Evolutionary conservation across 2,113 vertebrate species (phyloP).

Genomic region (Bombycilla garrulus): DNA sequence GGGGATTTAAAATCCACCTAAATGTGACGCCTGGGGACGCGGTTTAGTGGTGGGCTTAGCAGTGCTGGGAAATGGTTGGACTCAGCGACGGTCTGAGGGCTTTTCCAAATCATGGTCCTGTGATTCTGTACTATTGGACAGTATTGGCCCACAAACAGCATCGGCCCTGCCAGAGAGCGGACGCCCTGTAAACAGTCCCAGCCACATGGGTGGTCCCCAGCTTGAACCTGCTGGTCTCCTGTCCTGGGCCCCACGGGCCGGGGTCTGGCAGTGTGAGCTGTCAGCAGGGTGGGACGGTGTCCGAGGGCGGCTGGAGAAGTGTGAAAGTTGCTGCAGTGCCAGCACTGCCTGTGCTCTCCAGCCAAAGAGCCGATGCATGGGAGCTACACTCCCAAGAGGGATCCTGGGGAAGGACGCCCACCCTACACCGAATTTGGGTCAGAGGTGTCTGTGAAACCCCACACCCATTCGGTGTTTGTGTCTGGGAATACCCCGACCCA

Average conservation of each 20-base stretch:
- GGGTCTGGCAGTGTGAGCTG: neutral
- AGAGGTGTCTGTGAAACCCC: too few relatives aligned
- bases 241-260: too few relatives aligned
- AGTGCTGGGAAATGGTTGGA: neutral
- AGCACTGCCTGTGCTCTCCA: too few relatives aligned
- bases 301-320: neutral
- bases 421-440: accelerated
- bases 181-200: accelerated
- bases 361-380: accelerated
- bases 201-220: too few relatives aligned
- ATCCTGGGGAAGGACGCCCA: neutral
- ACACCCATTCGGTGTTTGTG: neutral
- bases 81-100: neutral
- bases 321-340: neutral
- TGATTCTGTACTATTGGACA: neutral
- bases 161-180: too few relatives aligned
- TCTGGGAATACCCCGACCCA: neutral
- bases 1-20: neutral
- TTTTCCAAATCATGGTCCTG: neutral
- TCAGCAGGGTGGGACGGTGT: neutral
- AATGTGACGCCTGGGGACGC: neutral
- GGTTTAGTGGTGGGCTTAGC: neutral
- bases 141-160: neutral
- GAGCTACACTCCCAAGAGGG: neutral
- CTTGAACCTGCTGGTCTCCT: neutral